These are phyloP conservation scores for Yoshiicerus persimilis DNA, from an alignment of 1,140 invertebrate genomes.

Conservation along the genomic window DNA sequence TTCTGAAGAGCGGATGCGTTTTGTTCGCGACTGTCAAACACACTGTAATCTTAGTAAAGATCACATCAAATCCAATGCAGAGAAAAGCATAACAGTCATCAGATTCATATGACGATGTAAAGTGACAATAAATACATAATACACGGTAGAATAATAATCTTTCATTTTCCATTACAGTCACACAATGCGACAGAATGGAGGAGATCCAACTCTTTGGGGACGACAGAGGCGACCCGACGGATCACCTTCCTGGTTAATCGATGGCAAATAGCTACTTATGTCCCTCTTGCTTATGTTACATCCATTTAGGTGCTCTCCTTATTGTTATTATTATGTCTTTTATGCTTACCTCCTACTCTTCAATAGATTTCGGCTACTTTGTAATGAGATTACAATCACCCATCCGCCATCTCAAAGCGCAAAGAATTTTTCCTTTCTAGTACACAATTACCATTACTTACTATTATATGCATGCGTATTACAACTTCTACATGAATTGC, in stretches of 20 bases:
- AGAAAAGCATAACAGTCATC: background rate
- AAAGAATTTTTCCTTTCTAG: background rate
- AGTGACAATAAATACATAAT: background rate
- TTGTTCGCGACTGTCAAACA: constrained; percentile 31
- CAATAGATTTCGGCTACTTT: constrained; percentile 31
- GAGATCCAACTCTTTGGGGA: background rate
- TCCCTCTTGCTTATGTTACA: no score
- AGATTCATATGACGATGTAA: background rate
- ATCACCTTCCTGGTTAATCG: background rate
- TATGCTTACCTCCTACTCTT: background rate
- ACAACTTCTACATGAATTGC: no score
- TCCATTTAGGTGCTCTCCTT: background rate
- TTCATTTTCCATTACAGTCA: background rate
- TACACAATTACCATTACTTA: background rate
- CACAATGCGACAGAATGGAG: background rate
- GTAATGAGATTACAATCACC: constrained; percentile 36
- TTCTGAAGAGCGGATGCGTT: constrained; percentile 12
- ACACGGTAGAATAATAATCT: background rate
- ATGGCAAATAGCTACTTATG: background rate
- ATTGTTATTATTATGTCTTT: background rate
- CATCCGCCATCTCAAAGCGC: background rate
- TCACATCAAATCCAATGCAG: background rate
- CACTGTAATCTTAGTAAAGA: background rate
- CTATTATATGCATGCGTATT: no score
- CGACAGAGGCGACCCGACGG: background rate